These are phyloP conservation scores for Canis aureus DNA, from an alignment of 2,113 vertebrate species.

Conservation along the genomic window DNA sequence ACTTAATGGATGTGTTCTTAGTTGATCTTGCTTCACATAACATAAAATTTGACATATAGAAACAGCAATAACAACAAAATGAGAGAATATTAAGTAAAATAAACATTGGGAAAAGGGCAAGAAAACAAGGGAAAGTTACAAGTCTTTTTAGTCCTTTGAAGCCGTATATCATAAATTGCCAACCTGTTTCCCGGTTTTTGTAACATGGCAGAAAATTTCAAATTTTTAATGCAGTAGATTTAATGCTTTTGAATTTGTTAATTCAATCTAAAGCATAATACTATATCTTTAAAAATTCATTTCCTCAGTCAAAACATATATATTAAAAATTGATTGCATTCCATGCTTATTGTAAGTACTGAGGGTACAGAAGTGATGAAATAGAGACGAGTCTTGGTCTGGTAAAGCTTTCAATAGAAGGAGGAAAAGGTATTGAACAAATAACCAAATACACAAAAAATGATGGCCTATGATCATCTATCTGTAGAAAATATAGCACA, in stretches of 20 bases:
- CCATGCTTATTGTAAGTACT: neutral
- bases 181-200: neutral
- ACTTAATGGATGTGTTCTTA: neutral
- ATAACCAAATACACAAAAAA: neutral
- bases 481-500: neutral
- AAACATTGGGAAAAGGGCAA: conserved; percentile 1
- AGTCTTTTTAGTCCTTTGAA: neutral
- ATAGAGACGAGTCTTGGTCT: neutral
- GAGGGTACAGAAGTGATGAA: neutral
- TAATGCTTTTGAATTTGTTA: neutral
- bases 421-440: neutral
- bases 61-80: neutral
- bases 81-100: neutral
- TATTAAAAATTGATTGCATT: neutral
- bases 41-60: neutral
- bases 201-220: neutral
- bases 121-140: neutral
- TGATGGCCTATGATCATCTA: neutral
- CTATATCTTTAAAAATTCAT: neutral
- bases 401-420: neutral
- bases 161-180: neutral
- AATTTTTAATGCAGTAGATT: neutral
- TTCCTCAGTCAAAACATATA: neutral
- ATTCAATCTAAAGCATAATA: neutral
- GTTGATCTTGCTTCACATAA: neutral